phyloP scores from a whole-genome alignment of 1,140 invertebrate genomes.

The Cydia strobilella region DNA sequence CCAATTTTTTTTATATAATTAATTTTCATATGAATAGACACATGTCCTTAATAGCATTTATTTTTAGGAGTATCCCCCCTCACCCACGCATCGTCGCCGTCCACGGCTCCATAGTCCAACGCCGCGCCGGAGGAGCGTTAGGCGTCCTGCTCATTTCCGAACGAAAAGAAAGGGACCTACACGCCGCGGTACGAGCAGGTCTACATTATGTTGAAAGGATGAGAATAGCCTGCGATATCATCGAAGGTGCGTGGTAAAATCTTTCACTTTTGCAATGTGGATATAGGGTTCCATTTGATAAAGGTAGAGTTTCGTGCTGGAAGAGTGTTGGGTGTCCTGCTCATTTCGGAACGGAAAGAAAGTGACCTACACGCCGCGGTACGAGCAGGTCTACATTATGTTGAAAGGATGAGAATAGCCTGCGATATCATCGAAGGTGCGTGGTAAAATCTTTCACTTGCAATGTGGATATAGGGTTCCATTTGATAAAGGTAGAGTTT shows the following conservation, averaged over 20 bases:
- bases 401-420: constrained; percentile 86
- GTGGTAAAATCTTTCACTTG: too few species aligned
- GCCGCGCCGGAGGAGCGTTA: constrained; percentile 73
- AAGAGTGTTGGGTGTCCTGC: constrained; percentile 87
- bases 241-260: constrained; percentile 82
- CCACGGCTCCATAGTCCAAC: constrained; percentile 91
- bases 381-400: constrained; percentile 85
- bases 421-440: constrained; percentile 91
- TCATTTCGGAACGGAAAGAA: constrained; percentile 88
- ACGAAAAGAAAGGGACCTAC: constrained; percentile 88
- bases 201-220: constrained; percentile 86
- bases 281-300: too few species aligned
- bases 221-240: constrained; percentile 90
- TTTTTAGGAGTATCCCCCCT: constrained; percentile 88
- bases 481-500: too few species aligned
- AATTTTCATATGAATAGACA: too few species aligned
- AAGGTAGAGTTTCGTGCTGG: too few species aligned
- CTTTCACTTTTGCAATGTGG: too few species aligned
- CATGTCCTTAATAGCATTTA: too few species aligned
- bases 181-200: constrained; percentile 87
- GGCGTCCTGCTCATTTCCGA: constrained; percentile 91
- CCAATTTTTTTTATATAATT: too few species aligned
- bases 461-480: too few species aligned
- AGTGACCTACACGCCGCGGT: constrained; percentile 92
- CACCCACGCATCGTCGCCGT: constrained; percentile 91